Evolutionary conservation across 2,113 vertebrate genomes (phyloP).

Genomic region (Pristiophorus japonicus): DNA sequence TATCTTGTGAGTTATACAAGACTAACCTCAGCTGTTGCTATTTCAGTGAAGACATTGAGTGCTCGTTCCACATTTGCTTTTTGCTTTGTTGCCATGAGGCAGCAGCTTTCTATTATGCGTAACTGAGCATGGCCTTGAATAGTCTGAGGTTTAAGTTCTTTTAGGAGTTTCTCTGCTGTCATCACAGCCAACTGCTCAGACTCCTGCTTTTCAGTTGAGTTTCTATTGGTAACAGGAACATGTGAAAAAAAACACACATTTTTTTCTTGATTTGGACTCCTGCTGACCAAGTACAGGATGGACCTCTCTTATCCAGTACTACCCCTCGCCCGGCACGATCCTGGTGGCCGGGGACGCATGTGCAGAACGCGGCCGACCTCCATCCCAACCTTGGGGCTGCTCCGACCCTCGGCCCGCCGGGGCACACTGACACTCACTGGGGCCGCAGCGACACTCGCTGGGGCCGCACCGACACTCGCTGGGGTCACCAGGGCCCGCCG

Average conservation of each 20-base stretch:
- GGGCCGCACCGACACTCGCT: too few relatives aligned
- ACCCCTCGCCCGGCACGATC: too few relatives aligned
- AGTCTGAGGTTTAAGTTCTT: slow-evolving; percentile 88
- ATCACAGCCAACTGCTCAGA: slow-evolving; percentile 85
- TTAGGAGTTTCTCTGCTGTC: slow-evolving; percentile 90
- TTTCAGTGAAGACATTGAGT: slow-evolving; percentile 76
- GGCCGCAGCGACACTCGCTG: too few relatives aligned
- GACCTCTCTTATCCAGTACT: too few relatives aligned
- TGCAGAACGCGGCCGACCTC: too few relatives aligned
- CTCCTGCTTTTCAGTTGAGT: slow-evolving; percentile 88
- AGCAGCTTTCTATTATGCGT: slow-evolving; percentile 86
- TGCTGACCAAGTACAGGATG: too few relatives aligned
- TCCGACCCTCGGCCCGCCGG: too few relatives aligned
- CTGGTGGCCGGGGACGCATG: too few relatives aligned
- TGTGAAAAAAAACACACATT: slow-evolving; percentile 39
- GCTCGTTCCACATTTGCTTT: slow-evolving; percentile 84
- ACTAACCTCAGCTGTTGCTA: slow-evolving; percentile 82
- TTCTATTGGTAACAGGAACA: slow-evolving; percentile 54
- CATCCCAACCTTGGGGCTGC: too few relatives aligned
- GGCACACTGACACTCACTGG: too few relatives aligned
- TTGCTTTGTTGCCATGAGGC: slow-evolving; percentile 83
- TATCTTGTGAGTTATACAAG: neutral
- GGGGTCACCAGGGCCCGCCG: too few relatives aligned
- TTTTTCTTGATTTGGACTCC: neutral
- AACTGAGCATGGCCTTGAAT: slow-evolving; percentile 77